Base-by-base conservation (phyloP, 2,888 invertebrate genomes). In the Athalia circularis region DNA sequence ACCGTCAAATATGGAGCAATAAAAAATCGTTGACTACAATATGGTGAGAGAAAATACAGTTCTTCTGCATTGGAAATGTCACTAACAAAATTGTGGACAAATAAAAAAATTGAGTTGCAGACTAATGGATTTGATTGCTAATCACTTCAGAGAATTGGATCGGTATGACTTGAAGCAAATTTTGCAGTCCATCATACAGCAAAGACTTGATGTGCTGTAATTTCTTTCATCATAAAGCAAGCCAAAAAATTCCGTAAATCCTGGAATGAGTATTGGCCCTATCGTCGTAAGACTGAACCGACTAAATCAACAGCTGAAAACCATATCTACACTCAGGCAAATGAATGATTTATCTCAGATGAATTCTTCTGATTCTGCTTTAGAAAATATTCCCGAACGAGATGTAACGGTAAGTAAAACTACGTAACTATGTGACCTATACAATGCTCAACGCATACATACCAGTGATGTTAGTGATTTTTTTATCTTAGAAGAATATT, bases 261-360 rank as follows among this genome's bases (percentile, higher is more conserved):
- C 78, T 82, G 83, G 79, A 76, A 83, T 83, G 83, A 77, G 64
- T 77, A 80, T 75, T 70, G 74, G 72, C 47, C 74, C 79, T 65
- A 80, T 82, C 70, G 80, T 82, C 45, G 80, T 81, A 43, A 80
- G 84, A 79, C 82, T 85, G 29, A 78, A 81, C 65, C 78, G 76
- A 43, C 70, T 85, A 13, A 82, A 82, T 65, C 79, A 80, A 64
- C 82, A 83, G 29, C 80, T 85, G 6, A 76, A 54, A 50, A 82
- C 70, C 47, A 83, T 85, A 65, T 80, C 83, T 7, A 81, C 83
- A 77, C 74, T 84, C 0, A 62, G 64, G 62, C 52, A 54, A 74
- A 78, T 78, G 78, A 64, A 78, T 13, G 64, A 77, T n/a, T 54
- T n/a, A 50, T 74, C 70, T 43, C 79, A 62, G 45, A 72, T 79